A percentile compares a stretch with the other conserved stretches of the same genome.
phyloP scores from a whole-genome alignment of 2,888 invertebrate species.

The Colostygia pectinataria region DNA sequence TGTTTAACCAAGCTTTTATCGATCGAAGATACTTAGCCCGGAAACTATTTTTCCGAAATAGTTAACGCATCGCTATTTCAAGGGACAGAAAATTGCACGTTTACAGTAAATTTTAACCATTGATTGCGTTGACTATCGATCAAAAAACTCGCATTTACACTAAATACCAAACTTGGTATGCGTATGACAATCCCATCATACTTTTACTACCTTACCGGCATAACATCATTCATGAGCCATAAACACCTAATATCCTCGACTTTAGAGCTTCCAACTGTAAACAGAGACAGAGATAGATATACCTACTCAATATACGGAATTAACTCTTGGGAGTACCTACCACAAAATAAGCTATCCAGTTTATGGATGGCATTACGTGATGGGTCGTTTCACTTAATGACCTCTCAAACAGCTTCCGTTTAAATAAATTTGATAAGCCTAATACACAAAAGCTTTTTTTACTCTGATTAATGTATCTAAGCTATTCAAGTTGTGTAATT shows the following conservation, averaged over 20 bases:
- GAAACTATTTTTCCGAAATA: too few species aligned
- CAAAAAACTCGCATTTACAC: too few species aligned
- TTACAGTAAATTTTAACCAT: too few species aligned
- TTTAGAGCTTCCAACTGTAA: constrained; percentile 5
- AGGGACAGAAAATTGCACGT: too few species aligned
- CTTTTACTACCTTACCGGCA: background rate
- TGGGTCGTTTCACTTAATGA: constrained; percentile 32
- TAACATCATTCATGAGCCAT: constrained; percentile 5
- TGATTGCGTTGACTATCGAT: background rate
- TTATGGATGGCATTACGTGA: constrained; percentile 31
- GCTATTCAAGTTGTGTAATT: background rate
- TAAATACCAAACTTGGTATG: background rate
- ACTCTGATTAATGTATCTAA: constrained; percentile 4
- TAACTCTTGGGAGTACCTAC: constrained; percentile 19
- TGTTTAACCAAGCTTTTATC: too few species aligned
- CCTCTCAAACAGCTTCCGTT: constrained; percentile 30
- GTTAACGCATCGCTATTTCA: too few species aligned
- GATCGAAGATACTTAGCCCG: too few species aligned
- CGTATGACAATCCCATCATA: background rate
- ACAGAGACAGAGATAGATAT: background rate
- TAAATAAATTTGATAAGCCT: constrained; percentile 8
- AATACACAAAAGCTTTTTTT: constrained; percentile 15
- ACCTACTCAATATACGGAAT: too few species aligned
- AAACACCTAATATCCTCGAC: constrained; percentile 14
- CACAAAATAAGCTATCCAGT: constrained; percentile 32